Percentiles rank a stretch among this genome's conserved stretches.
These are phyloP conservation scores for Psittacula derbiana DNA, from an alignment of 2,797 vertebrate species.

Conservation along the genomic window DNA sequence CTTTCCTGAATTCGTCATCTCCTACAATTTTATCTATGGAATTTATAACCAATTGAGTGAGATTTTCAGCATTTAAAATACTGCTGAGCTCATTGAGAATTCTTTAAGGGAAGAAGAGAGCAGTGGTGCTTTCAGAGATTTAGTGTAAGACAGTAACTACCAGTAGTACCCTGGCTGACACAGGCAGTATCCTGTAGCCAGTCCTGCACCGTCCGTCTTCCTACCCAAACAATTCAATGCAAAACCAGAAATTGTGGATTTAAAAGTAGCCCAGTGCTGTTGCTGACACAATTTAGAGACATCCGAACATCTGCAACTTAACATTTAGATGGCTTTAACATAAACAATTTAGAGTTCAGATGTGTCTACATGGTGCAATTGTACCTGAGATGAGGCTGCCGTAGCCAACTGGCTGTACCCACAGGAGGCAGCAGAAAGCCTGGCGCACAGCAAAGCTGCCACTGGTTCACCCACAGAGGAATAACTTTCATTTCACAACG, in stretches of 20 bases:
- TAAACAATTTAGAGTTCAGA: background rate
- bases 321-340: background rate
- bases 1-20: slow-evolving; percentile 26
- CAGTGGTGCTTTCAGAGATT: background rate
- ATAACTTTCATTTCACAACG: background rate
- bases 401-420: background rate
- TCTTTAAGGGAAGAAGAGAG: background rate
- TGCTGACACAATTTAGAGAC: background rate
- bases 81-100: background rate
- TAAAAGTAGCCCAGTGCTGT: background rate
- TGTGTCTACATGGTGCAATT: background rate
- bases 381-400: background rate
- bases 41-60: background rate
- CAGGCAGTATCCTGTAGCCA: background rate
- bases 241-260: background rate
- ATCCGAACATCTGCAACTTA: background rate
- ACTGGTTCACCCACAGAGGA: background rate
- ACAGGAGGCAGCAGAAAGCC: background rate
- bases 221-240: background rate
- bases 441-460: background rate
- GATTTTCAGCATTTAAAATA: background rate
- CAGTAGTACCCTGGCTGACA: background rate
- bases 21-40: slow-evolving; percentile 24
- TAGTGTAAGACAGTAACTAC: background rate
- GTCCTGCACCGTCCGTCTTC: background rate